These are phyloP conservation scores for Linyphia triangularis DNA, from an alignment of 2,888 invertebrate genomes.

Conservation along the genomic window DNA sequence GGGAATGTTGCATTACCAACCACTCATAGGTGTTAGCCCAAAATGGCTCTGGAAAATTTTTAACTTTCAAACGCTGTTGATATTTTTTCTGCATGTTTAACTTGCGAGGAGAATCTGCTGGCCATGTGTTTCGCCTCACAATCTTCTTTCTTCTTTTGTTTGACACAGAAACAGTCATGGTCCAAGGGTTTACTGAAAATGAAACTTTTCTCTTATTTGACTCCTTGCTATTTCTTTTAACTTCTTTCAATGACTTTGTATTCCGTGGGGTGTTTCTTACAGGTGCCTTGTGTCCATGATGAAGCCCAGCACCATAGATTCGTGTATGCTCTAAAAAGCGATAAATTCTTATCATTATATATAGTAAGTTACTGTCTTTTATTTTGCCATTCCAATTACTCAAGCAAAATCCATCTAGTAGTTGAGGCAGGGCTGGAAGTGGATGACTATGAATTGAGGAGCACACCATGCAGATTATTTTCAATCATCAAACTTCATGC, in stretches of 20 bases:
- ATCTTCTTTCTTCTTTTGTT: constrained; percentile 21
- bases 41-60: constrained; percentile 60
- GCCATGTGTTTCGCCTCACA: constrained; percentile 62
- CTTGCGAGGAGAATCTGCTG: constrained; percentile 56
- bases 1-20: constrained; percentile 55
- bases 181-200: constrained; percentile 31
- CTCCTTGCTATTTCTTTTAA: constrained; percentile 30
- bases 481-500: constrained; percentile 39
- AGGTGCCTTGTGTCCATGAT: neutral
- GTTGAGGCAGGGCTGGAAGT: constrained; percentile 27
- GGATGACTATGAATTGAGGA: neutral
- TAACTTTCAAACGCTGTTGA: constrained; percentile 53
- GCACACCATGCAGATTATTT: constrained; percentile 48
- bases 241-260: neutral
- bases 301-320: neutral
- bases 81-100: constrained; percentile 57
- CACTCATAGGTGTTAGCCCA: constrained; percentile 67
- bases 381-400: constrained; percentile 10
- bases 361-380: neutral
- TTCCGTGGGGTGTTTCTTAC: neutral
- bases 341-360: constrained; percentile 27
- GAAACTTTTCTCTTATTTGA: constrained; percentile 44
- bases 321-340: constrained; percentile 28
- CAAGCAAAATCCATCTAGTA: constrained; percentile 26
- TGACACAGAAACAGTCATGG: constrained; percentile 55